Base-by-base conservation (phyloP, 1,140 invertebrate species). In the Drosophila tropicalis region DNA sequence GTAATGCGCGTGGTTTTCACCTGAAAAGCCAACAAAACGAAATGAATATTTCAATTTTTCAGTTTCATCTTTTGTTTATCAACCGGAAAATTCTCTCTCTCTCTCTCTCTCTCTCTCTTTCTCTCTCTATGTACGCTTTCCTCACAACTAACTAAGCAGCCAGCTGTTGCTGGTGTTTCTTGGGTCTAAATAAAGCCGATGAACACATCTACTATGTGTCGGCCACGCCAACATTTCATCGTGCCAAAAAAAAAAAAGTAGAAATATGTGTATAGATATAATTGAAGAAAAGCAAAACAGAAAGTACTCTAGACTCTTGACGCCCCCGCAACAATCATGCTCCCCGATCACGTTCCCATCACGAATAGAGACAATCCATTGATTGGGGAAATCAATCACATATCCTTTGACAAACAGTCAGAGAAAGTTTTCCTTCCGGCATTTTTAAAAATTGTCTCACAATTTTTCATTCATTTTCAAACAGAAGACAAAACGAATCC, bases 1-100 rank as follows among this genome's bases (percentile, higher is more conserved):
- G 85, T 92, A 55, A 92, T 81, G 70, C 87, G 91, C 60, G 92
- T 92, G 79, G 86, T 92, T 79, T 93, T 93, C 81, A 94, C 93
- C 93, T 94, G 91, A n/a, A 91, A 91, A 41, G 32, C 7, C 67
- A 62, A 76, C 15, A 39, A 36, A 9, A 36, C 7, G 12, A 29
- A 25, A 54, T 34, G 10, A 60, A 62, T 12, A 67, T 65, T 72
- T 47, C 19, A 32, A 22, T 56, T 34, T 56, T 39, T 29, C 29
- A 29, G 34, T 10, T 39, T 54, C 17, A 12, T 36, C 44, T 51
- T 79, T 79, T 83, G 80, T 89, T 89, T 89, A 89, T 84, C 67
- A 87, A 84, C 72, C 83, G 82, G 83, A 82, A 87, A 81, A 82
- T 58, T 34, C 10, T 15, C 47, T 25, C 62, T 36, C 62, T 17